These are phyloP conservation scores for Labroides dimidiatus DNA, from an alignment of 2,797 vertebrate genomes.

Conservation along the genomic window DNA sequence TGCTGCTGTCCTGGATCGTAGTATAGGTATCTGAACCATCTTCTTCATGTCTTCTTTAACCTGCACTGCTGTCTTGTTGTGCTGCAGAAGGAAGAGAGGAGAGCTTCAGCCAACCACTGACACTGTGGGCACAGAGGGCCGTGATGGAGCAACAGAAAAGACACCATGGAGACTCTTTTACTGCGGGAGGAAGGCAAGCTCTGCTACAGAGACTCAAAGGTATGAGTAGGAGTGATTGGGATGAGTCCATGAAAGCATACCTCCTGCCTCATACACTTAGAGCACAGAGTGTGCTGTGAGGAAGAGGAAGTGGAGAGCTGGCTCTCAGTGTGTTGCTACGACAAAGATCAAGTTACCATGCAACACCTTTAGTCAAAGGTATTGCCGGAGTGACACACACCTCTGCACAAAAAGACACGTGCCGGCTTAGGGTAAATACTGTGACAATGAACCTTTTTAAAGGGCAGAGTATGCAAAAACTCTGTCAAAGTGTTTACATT, in stretches of 20 bases:
- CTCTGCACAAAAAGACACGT: constrained; percentile 28
- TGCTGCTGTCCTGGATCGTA: constrained; percentile 64
- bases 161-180: constrained; percentile 6
- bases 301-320: constrained; percentile 39
- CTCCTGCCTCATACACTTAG: constrained; percentile 17
- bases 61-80: constrained; percentile 87
- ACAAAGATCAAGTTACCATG: constrained; percentile 81
- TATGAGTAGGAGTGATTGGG: not conserved
- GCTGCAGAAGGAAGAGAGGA: constrained; percentile 84
- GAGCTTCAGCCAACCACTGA: constrained; percentile 72
- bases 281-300: constrained; percentile 35
- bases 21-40: constrained; percentile 85
- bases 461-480: not conserved
- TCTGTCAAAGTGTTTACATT: not conserved
- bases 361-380: constrained; percentile 73
- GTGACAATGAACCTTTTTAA: not conserved
- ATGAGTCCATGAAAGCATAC: constrained; percentile 19
- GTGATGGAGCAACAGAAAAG: constrained; percentile 10
- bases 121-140: constrained; percentile 29
- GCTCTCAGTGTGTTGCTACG: constrained; percentile 69
- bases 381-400: constrained; percentile 46
- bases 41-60: constrained; percentile 94
- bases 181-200: constrained; percentile 12
- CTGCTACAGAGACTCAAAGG: constrained; percentile 5
- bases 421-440: constrained; percentile 3